A percentile compares a stretch with the other conserved stretches of the same genome.
Conservation (phyloP, 2,797 vertebrate genomes). For the Enteromius thamalakanensis region DNA sequence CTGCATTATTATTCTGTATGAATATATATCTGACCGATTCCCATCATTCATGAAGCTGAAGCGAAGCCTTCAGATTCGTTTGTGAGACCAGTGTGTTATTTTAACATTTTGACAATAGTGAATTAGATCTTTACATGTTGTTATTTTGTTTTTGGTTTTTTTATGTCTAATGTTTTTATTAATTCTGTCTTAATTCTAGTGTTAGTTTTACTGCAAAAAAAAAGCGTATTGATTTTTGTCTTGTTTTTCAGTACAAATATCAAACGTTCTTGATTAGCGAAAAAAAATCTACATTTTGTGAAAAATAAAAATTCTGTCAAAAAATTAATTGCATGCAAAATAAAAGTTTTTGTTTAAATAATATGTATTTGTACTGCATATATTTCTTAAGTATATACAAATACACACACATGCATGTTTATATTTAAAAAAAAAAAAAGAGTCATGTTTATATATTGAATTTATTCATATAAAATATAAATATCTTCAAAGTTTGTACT, state of each 20-base stretch:
- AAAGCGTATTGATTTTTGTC: not conserved
- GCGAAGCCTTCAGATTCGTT: not conserved
- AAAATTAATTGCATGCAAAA: too few relatives aligned
- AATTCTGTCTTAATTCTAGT: not conserved
- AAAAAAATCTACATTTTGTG: not conserved
- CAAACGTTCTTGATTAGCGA: not conserved
- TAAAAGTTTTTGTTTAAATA: too few relatives aligned
- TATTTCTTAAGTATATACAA: too few relatives aligned
- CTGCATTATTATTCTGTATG: constrained; percentile 20
- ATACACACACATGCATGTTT: too few relatives aligned
- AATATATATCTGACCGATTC: not conserved
- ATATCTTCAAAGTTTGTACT: too few relatives aligned
- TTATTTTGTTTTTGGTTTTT: not conserved
- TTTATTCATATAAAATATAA: too few relatives aligned
- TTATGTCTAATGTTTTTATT: not conserved
- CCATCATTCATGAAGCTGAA: not conserved
- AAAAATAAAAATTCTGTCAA: too few relatives aligned
- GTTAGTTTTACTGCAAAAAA: not conserved
- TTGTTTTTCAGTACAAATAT: not conserved
- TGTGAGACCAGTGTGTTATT: constrained; percentile 54
- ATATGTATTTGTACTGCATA: too few relatives aligned
- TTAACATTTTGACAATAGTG: constrained; percentile 29
- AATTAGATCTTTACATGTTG: not conserved
- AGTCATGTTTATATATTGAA: too few relatives aligned
- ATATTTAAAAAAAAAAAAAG: too few relatives aligned